These are phyloP conservation scores for Phrynosoma platyrhinos DNA, from an alignment of 2,113 vertebrate species.

Conservation along the genomic window DNA sequence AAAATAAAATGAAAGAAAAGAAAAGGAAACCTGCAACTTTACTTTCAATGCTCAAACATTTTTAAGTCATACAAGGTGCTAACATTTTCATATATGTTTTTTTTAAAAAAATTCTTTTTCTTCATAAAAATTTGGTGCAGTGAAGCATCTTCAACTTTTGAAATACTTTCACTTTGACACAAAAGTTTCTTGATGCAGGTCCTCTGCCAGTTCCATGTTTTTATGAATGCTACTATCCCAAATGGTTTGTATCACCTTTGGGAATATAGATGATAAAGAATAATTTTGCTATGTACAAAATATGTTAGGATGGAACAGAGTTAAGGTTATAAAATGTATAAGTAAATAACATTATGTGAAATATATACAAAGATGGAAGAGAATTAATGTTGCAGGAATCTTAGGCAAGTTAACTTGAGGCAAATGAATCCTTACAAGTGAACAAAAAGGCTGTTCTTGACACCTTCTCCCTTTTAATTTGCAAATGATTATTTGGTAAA, in stretches of 20 bases:
- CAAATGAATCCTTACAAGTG: background rate
- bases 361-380: background rate
- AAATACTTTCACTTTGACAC: conserved; percentile 57
- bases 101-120: conserved; percentile 66
- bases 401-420: background rate
- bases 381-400: accelerated
- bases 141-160: conserved; percentile 71
- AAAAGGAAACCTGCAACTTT: conserved; percentile 80
- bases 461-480: background rate
- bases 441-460: background rate
- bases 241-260: conserved; percentile 13
- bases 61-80: conserved; percentile 71
- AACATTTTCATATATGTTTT: conserved; percentile 55
- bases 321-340: background rate
- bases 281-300: background rate
- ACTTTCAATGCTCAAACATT: conserved; percentile 67
- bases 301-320: background rate
- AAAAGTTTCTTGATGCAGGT: background rate
- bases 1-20: conserved; percentile 56
- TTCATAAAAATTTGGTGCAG: conserved; percentile 61
- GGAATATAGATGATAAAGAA: background rate
- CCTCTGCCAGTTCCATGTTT: conserved; percentile 38
- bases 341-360: accelerated
- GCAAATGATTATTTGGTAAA: background rate
- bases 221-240: conserved; percentile 6